Evolutionary conservation across 2,888 invertebrate genomes (phyloP).

Genomic region (Aleiodes testaceus): DNA sequence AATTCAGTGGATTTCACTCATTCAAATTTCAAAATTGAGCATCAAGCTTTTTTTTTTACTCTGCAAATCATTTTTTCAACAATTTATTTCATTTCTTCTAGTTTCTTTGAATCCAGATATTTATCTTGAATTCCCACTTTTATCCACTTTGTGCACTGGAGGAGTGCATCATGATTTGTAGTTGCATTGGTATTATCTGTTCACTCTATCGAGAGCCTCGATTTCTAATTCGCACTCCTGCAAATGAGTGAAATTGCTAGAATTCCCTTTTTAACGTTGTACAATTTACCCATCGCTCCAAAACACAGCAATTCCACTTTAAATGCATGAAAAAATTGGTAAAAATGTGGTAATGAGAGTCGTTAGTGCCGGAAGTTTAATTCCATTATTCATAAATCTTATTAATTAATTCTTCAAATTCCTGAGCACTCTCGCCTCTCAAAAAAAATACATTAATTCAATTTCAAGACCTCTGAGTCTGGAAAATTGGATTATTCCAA

Average conservation of each 20-base stretch:
- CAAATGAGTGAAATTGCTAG: constrained; percentile 39
- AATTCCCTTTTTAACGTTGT: constrained; percentile 18
- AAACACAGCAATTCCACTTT: neutral
- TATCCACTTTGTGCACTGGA: neutral
- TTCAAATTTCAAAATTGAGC: too few relatives aligned
- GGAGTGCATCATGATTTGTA: constrained; percentile 4
- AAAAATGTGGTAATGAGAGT: neutral
- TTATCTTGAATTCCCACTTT: neutral
- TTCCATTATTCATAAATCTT: constrained; percentile 6
- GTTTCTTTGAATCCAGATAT: constrained; percentile 1
- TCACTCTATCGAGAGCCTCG: constrained; percentile 53
- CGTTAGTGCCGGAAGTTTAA: neutral
- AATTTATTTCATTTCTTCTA: constrained; percentile 8
- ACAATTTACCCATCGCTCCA: constrained; percentile 13
- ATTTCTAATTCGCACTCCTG: constrained; percentile 51
- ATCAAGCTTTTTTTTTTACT: neutral
- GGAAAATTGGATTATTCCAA: too few relatives aligned
- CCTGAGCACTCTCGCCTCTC: neutral
- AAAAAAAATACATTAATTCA: too few relatives aligned
- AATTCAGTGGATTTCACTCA: too few relatives aligned
- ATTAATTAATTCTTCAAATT: neutral
- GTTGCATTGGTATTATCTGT: constrained; percentile 41
- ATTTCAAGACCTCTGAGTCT: too few relatives aligned
- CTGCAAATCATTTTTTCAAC: too few relatives aligned
- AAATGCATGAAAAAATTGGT: neutral